phyloP scores from a whole-genome alignment of 2,113 vertebrate genomes.

The Oplegnathus fasciatus region DNA sequence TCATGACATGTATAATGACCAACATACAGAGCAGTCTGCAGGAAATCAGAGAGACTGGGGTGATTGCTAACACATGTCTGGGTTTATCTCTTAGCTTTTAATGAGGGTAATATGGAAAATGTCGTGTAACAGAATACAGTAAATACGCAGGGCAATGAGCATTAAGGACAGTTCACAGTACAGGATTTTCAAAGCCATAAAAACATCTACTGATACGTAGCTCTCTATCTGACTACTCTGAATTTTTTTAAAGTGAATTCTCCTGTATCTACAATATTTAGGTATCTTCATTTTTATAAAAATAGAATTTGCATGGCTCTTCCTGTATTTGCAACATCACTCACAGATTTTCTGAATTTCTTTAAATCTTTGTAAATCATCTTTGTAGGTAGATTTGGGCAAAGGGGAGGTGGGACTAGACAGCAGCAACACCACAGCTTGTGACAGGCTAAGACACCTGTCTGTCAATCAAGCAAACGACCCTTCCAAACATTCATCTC shows the following conservation, averaged over 20 bases:
- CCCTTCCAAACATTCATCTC: not conserved
- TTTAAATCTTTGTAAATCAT: no score
- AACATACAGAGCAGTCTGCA: conserved; percentile 52
- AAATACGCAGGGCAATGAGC: conserved; percentile 47
- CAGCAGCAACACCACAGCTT: not conserved
- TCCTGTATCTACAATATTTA: not conserved
- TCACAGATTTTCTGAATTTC: not conserved
- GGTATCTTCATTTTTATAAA: not conserved
- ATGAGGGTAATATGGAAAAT: conserved; percentile 71
- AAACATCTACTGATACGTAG: conserved; percentile 12
- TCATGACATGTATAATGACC: conserved; percentile 57
- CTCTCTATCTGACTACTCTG: not conserved
- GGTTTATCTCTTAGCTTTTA: conserved; percentile 71
- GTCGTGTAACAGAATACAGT: conserved; percentile 60
- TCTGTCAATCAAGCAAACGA: not conserved
- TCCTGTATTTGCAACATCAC: not conserved
- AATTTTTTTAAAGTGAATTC: not conserved
- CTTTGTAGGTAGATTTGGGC: not conserved
- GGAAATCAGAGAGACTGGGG: conserved; percentile 68
- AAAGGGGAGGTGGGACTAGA: not conserved
- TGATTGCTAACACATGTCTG: conserved; percentile 77
- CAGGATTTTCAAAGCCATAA: conserved; percentile 10
- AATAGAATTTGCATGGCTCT: not conserved
- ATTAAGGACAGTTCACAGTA: conserved; percentile 24
- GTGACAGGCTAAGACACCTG: not conserved